Evolutionary conservation across 1,140 invertebrate species (phyloP), one percentile per base, ranked within the genome.

Genomic region (Drosophila mauritiana): DNA sequence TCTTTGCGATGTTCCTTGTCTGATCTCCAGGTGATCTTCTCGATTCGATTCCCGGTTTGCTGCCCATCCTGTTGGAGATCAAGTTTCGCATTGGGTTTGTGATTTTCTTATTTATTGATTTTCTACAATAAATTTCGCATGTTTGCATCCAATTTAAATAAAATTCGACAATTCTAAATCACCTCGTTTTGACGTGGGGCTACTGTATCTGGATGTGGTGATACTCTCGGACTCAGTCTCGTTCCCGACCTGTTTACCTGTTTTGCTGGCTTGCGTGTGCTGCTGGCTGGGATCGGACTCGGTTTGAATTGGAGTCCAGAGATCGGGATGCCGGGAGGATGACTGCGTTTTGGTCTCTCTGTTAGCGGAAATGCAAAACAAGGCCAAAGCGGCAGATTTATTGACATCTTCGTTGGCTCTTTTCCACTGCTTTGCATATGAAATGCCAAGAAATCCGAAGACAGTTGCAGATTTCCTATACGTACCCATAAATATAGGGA

Each of bases 91-190:
- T 46, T 55, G 64, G 36, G 34, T 20, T 70, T 90, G 63, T 81
- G 85, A 88, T 88, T 90, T 91, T 83, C 88, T 91, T 90, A 91
- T 90, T 91, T 91, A 91, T 91, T 91, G 90, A 91, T 91, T 90
- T 91, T 90, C 82, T 91, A 91, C 90, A 91, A 91, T 88, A 91
- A 91, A 91, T 91, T 91, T 91, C 84, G 90, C 90, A 91, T 91
- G 90, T 91, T 91, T 91, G 90, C 86, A 88, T 88, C 91, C 91
- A 92, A 92, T 92, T 92, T 92, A 92, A 92, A 92, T 92, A 92
- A 91, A 91, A 92, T 91, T 92, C 91, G 89, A 91, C 86, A 92
- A 92, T 88, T 91, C 91, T 92, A 92, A 92, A 92, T 92, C 91
- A 92, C 89, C 86, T 85, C 85, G 77, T 91, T 90, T 91, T 91